Conservation (phyloP, 2,797 vertebrate species). For the Pagetopsis macropterus region DNA sequence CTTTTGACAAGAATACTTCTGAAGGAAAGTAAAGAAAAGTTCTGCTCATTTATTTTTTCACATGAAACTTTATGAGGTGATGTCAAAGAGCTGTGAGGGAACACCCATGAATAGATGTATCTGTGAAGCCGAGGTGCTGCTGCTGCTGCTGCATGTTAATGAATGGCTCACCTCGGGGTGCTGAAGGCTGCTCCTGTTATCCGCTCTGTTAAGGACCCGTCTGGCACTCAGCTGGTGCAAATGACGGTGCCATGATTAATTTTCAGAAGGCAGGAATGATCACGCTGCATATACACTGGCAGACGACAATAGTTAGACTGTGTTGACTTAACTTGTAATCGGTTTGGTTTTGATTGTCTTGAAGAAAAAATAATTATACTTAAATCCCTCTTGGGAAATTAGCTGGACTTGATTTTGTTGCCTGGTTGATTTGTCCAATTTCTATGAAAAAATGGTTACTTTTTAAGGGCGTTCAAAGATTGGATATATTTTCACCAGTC, state of each 20-base stretch:
- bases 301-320: background rate
- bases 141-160: conserved; percentile 29
- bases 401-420: background rate
- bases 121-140: conserved; percentile 37
- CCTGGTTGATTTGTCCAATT: background rate
- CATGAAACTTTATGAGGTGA: conserved; percentile 59
- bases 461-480: background rate
- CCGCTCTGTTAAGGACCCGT: conserved; percentile 33
- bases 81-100: conserved; percentile 55
- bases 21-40: conserved; percentile 25
- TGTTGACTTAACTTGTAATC: background rate
- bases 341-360: background rate
- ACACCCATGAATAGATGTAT: conserved; percentile 61
- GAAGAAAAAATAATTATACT: background rate
- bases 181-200: conserved; percentile 49
- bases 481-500: background rate
- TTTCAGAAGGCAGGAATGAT: conserved; percentile 43
- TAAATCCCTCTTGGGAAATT: background rate
- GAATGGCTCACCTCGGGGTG: conserved; percentile 46
- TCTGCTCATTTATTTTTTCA: conserved; percentile 46
- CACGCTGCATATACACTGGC: background rate
- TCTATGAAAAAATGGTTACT: background rate
- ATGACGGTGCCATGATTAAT: conserved; percentile 36
- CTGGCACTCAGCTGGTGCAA: conserved; percentile 56
- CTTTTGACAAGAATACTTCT: background rate